These are phyloP conservation scores for Pachymerium ferrugineum DNA, from an alignment of 2,888 invertebrate species.

Conservation along the genomic window DNA sequence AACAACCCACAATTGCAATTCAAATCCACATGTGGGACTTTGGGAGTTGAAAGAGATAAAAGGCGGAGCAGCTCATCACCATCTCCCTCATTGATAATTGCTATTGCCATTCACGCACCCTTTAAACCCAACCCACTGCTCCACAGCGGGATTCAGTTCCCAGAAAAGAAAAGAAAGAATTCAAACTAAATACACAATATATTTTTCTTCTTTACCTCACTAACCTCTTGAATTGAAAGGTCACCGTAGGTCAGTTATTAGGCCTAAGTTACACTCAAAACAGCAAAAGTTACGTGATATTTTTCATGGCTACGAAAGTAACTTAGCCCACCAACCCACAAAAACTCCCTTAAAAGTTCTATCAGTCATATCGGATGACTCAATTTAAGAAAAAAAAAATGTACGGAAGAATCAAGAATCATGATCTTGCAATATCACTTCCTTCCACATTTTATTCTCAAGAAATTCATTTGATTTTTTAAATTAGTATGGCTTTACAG, in stretches of 20 bases:
- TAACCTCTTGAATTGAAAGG: not conserved
- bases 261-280: not conserved
- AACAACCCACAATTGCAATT: too few species aligned
- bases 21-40: too few species aligned
- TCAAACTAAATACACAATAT: too few species aligned
- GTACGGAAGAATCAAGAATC: too few species aligned
- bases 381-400: not conserved
- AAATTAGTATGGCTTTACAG: not conserved
- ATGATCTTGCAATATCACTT: not conserved
- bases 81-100: not conserved
- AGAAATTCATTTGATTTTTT: not conserved
- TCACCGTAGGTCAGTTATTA: too few species aligned
- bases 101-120: not conserved
- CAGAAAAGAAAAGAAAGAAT: too few species aligned
- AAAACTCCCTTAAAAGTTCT: not conserved
- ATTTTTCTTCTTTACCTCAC: not conserved
- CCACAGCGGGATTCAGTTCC: not conserved
- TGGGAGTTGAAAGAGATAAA: not conserved
- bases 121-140: not conserved
- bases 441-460: not conserved
- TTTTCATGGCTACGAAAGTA: not conserved
- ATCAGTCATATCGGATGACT: too few species aligned
- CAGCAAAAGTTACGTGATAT: not conserved
- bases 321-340: not conserved
- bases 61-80: constrained; percentile 9